Evolutionary conservation across 2,797 vertebrate genomes (phyloP).

Genomic region (Anabas testudineus): DNA sequence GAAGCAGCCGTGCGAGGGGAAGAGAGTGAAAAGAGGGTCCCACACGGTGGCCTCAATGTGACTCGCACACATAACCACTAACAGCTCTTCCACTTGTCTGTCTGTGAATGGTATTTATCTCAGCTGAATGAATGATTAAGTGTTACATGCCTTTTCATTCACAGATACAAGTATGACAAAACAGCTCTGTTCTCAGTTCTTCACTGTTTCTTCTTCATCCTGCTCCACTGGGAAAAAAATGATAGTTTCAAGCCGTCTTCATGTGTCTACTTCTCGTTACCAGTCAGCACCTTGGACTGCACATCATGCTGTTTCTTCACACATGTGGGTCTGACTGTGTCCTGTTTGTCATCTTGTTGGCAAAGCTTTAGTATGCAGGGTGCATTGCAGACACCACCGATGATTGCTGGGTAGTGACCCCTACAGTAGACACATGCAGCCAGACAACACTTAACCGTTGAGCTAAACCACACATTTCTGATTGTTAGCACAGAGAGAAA

Average conservation of each 20-base stretch:
- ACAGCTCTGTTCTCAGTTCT: constrained; percentile 1
- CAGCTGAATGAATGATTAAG: constrained; percentile 63
- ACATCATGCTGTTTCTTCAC: constrained; percentile 22
- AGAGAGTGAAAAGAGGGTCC: constrained; percentile 75
- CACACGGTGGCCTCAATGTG: constrained; percentile 67
- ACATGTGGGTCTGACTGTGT: constrained; percentile 55
- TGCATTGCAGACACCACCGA: constrained; percentile 56
- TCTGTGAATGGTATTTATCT: constrained; percentile 78
- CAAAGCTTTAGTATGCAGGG: constrained; percentile 49
- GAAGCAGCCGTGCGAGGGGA: constrained; percentile 76
- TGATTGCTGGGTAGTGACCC: constrained; percentile 58
- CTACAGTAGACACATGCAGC: constrained; percentile 34
- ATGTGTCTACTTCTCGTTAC: neutral
- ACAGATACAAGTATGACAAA: constrained; percentile 6
- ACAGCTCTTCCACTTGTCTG: constrained; percentile 84
- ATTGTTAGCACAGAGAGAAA: constrained; percentile 10
- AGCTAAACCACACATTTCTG: constrained; percentile 34
- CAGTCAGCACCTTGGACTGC: neutral
- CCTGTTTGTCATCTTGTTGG: constrained; percentile 29
- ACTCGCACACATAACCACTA: constrained; percentile 63
- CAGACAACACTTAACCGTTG: constrained; percentile 21
- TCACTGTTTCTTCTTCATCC: constrained; percentile 8
- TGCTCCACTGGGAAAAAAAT: neutral
- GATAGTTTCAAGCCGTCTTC: neutral
- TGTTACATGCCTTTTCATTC: constrained; percentile 48